Base-by-base conservation (phyloP, 2,797 vertebrate species). In the Enteromius radiatus region DNA sequence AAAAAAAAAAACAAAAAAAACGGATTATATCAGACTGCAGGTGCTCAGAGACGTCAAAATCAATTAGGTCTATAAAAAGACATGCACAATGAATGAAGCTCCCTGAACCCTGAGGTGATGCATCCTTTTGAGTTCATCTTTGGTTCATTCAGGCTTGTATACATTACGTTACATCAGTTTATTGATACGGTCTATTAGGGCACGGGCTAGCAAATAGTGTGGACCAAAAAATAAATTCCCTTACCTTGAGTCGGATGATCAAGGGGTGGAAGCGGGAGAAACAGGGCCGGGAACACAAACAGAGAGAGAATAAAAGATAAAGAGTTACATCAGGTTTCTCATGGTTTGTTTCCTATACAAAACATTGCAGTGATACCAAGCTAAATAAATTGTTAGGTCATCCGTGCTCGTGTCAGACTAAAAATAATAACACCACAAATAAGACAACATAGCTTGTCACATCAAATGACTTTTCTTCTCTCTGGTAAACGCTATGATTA, bases 241-340 rank as follows among this genome's bases (percentile, higher is more conserved):
- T 93, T 92, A 94, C 94, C 93, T 94, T 90, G 84, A 49, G 76
- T 73, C 33, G 78, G 52, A 65, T 31, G 1, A 23, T 12, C 84
- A 78, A 36, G 77, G 84, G 71, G 26, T 64, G 75, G 26, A 83
- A 49, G 81, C 67, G 74, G 85, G 89, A 89, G 17, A 14, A 47
- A 3, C 21, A 77, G 84, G 85, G 38, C 85, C 64, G 89, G 79
- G 84, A 61, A 75, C 43, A 74, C 38, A 86, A 49, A 89, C 61
- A 90, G 80, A 87, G 45, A 83, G 56, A 86, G 19, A 82, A 41
- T 0, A 41, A 81, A 56, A 88, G 21, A 85, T 33, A 79, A 89
- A 4, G 5, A 33, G 54, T 64, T 71, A 77, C 3, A 64, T 83
- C 11, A 64, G 52, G 68, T 89, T 80, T 87, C 76, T 41, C 0